A percentile compares a stretch with the other conserved stretches of the same genome.
phyloP scores from a whole-genome alignment of 2,113 vertebrate genomes.

The Irena cyanogastra region DNA sequence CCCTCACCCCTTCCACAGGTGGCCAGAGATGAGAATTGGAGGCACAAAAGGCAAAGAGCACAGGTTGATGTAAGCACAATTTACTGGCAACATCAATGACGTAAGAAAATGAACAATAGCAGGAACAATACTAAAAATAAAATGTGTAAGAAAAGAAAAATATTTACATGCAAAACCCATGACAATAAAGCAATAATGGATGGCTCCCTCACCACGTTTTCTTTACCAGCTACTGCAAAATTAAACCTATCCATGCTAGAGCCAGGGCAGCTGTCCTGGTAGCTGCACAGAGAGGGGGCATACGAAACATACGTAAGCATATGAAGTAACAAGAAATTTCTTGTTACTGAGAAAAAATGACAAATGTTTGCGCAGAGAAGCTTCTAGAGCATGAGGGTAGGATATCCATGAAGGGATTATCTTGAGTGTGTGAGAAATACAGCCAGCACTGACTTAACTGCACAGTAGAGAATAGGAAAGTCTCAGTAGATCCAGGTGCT shows the following conservation, averaged over 20 bases:
- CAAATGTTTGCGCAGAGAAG: background rate
- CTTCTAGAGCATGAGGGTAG: background rate
- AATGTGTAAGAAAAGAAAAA: background rate
- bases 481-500: background rate
- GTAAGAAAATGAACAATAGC: background rate
- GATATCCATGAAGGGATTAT: background rate
- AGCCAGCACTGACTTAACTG: background rate
- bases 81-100: background rate
- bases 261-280: too few relatives aligned
- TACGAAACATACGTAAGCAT: background rate
- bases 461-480: background rate
- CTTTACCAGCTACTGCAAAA: background rate
- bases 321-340: background rate
- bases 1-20: background rate
- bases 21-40: background rate
- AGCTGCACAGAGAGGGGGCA: background rate
- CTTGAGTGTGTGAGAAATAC: background rate
- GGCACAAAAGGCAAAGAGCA: background rate
- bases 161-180: background rate
- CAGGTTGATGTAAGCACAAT: background rate
- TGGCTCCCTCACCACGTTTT: rapidly evolving
- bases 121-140: background rate
- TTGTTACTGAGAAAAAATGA: background rate
- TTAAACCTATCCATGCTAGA: background rate
- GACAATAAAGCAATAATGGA: background rate